Conservation (phyloP, 2,888 invertebrate genomes). For the Tetropium fuscum region DNA sequence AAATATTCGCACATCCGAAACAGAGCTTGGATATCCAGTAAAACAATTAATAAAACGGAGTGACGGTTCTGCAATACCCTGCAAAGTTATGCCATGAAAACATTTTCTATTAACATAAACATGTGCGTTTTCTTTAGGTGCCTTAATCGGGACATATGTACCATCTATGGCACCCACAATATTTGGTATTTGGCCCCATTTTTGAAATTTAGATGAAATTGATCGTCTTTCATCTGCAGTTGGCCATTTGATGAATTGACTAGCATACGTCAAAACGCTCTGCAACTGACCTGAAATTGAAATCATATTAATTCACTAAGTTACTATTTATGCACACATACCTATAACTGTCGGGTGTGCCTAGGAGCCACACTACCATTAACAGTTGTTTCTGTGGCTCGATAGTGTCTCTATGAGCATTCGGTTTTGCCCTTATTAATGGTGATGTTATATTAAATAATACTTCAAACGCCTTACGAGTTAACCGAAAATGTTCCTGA, state of each 20-base stretch:
- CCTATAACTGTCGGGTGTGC: constrained; percentile 35
- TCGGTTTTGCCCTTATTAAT: neutral
- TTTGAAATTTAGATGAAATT: constrained; percentile 32
- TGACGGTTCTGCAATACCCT: constrained; percentile 43
- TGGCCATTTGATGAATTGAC: constrained; percentile 34
- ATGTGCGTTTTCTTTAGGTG: constrained; percentile 42
- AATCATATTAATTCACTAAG: neutral
- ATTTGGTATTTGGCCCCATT: constrained; percentile 32
- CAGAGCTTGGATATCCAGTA: constrained; percentile 48
- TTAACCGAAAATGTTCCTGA: constrained; percentile 23
- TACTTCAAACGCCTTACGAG: constrained; percentile 18
- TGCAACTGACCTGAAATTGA: constrained; percentile 30
- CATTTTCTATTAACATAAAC: constrained; percentile 46
- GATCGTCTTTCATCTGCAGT: constrained; percentile 20
- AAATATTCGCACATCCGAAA: constrained; percentile 44
- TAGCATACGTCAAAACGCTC: constrained; percentile 28
- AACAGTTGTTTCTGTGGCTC: constrained; percentile 23
- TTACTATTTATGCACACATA: no score
- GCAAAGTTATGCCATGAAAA: constrained; percentile 44
- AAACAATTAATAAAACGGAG: constrained; percentile 41
- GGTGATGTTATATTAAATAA: constrained; percentile 1
- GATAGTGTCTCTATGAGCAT: constrained; percentile 7
- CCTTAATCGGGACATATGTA: constrained; percentile 46
- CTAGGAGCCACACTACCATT: constrained; percentile 28
- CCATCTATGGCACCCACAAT: constrained; percentile 45